Conservation (phyloP, 92 coral and sea anemone genomes). For the Zoanthus sociatus region DNA sequence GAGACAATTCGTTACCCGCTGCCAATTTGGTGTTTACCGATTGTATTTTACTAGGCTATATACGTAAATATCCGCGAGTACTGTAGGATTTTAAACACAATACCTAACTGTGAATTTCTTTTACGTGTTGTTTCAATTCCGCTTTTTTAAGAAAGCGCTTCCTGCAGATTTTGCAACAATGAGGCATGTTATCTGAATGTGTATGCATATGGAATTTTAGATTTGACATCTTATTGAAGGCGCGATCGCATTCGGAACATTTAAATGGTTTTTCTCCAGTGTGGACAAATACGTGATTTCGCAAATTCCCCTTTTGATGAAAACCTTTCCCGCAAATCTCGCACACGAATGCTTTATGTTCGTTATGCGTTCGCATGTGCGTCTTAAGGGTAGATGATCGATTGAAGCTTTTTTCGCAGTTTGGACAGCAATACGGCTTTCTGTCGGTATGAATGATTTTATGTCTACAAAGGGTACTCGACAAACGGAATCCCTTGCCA, state of each 20-base stretch:
- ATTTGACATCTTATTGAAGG: conserved; percentile 98
- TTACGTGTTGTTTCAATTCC: conserved; percentile 83
- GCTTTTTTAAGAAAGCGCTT: conserved; percentile 75
- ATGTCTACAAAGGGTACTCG: conserved; percentile 96
- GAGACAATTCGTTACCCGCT: neutral
- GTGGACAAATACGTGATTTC: conserved; percentile 98
- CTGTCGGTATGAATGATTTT: conserved; percentile 98
- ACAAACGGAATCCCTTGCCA: conserved; percentile 97
- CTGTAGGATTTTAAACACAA: neutral
- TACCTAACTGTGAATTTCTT: conserved; percentile 66
- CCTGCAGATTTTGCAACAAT: conserved; percentile 85
- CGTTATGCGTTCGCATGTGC: conserved; percentile 96
- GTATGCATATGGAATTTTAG: conserved; percentile 97
- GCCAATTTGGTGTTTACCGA: neutral
- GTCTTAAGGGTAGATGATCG: conserved; percentile 97
- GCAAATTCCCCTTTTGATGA: conserved; percentile 96
- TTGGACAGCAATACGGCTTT: conserved; percentile 92
- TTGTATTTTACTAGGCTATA: neutral
- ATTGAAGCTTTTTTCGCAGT: conserved; percentile 87
- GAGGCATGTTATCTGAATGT: conserved; percentile 85
- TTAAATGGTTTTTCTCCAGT: conserved; percentile 97
- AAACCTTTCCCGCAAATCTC: conserved; percentile 96
- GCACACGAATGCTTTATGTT: conserved; percentile 90
- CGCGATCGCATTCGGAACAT: conserved; percentile 90
- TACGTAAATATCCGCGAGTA: neutral